Evolutionary conservation across 2,888 invertebrate genomes (phyloP).

Genomic region (Phortica magna): DNA sequence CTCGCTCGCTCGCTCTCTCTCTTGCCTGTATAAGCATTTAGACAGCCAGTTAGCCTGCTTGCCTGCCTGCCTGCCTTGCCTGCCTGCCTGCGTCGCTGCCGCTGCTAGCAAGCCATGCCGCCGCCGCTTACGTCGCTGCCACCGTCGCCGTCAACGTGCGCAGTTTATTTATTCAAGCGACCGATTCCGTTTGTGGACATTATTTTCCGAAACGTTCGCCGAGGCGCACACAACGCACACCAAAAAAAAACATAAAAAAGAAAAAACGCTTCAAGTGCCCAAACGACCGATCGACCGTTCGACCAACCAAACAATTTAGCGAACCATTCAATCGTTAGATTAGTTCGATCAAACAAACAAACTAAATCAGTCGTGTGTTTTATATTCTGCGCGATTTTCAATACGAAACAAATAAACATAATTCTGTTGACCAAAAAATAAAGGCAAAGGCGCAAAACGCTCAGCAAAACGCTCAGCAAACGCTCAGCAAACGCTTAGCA

Average conservation of each 20-base stretch:
- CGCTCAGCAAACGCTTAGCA: neutral
- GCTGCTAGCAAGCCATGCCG: slow-evolving; percentile 16
- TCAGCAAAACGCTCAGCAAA: slow-evolving; percentile 21
- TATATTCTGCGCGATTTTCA: neutral
- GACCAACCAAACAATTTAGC: neutral
- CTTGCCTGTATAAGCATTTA: slow-evolving; percentile 46
- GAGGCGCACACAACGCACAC: slow-evolving; percentile 53
- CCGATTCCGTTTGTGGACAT: slow-evolving; percentile 78
- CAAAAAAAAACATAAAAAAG: too few relatives aligned
- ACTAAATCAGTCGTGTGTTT: neutral
- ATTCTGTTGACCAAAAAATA: neutral
- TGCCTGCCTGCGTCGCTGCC: slow-evolving; percentile 12
- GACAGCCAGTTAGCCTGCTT: slow-evolving; percentile 35
- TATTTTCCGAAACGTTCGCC: slow-evolving; percentile 76
- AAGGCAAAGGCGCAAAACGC: neutral
- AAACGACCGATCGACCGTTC: neutral
- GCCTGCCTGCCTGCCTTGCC: slow-evolving; percentile 24
- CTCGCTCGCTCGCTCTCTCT: neutral
- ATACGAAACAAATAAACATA: neutral
- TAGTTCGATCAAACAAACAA: too few relatives aligned
- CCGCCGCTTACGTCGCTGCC: slow-evolving; percentile 50
- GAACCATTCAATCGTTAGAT: too few relatives aligned
- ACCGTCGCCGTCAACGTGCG: slow-evolving; percentile 49
- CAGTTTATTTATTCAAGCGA: slow-evolving; percentile 78
- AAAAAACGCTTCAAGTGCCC: neutral